These are phyloP conservation scores for Sminthopsis crassicaudata DNA, from an alignment of 2,113 vertebrate genomes.

Conservation along the genomic window DNA sequence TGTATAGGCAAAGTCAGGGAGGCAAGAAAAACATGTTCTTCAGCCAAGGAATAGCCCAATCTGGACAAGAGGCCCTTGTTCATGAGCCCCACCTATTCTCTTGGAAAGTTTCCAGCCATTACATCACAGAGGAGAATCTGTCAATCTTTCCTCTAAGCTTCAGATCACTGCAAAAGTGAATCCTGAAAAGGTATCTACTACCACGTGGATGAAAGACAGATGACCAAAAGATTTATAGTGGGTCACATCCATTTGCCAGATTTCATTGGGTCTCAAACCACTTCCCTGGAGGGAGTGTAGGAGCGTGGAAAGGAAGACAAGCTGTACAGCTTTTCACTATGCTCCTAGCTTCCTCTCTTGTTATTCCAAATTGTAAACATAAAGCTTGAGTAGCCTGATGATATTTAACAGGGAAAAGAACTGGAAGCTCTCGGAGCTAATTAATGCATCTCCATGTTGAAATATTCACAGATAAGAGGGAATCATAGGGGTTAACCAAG, in stretches of 20 bases:
- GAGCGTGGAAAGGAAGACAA: too few relatives aligned
- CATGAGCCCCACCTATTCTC: background rate
- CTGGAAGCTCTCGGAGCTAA: background rate
- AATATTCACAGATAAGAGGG: conserved; percentile 2
- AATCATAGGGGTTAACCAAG: background rate
- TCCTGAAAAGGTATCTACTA: too few relatives aligned
- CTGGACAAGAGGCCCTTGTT: background rate
- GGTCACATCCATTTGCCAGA: too few relatives aligned
- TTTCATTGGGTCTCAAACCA: too few relatives aligned
- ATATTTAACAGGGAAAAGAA: background rate
- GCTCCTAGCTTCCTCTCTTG: too few relatives aligned
- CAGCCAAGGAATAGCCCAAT: background rate
- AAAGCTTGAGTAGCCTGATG: too few relatives aligned
- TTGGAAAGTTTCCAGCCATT: background rate
- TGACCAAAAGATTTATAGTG: too few relatives aligned
- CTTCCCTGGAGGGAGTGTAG: too few relatives aligned
- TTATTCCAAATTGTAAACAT: too few relatives aligned
- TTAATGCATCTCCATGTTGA: background rate
- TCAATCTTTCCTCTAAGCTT: background rate
- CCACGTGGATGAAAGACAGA: too few relatives aligned
- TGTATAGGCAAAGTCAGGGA: background rate
- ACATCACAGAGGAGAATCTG: background rate
- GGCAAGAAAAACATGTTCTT: background rate
- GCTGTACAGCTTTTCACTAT: too few relatives aligned
- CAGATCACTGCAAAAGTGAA: too few relatives aligned